Evolutionary conservation across 2,113 vertebrate species (phyloP).

Genomic region (Platycercus adscitus): DNA sequence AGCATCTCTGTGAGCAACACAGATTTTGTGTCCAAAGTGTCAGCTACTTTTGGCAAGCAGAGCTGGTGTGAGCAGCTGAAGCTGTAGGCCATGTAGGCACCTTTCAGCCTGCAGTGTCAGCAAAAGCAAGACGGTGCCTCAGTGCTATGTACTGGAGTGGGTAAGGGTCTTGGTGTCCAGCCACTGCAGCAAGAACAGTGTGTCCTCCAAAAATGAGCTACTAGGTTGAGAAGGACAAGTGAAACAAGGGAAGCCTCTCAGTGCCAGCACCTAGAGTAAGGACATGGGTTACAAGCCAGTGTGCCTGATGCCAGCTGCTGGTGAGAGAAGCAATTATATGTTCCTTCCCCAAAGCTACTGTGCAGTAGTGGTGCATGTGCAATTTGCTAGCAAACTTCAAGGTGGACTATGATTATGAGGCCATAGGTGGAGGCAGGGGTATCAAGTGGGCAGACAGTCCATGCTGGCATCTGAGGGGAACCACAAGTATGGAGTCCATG

Average conservation of each 20-base stretch:
- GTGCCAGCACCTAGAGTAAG: not conserved
- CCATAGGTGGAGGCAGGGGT: not conserved
- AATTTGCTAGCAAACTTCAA: not conserved
- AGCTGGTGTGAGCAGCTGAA: not conserved
- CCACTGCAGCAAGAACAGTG: not conserved
- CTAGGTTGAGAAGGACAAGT: not conserved
- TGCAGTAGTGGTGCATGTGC: accelerated
- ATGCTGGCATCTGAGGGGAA: not conserved
- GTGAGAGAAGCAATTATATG: accelerated
- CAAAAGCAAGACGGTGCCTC: not conserved
- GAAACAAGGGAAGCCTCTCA: not conserved
- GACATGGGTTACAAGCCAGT: not conserved
- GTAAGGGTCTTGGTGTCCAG: not conserved
- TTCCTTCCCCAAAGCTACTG: not conserved
- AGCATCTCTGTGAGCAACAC: not conserved
- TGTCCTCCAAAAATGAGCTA: not conserved
- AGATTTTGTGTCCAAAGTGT: not conserved
- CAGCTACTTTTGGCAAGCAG: not conserved
- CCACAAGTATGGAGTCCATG: not conserved
- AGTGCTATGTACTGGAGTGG: not conserved
- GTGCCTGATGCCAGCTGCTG: not conserved
- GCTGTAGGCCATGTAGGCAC: not conserved
- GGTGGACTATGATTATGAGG: accelerated
- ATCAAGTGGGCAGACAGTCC: not conserved
- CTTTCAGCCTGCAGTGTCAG: not conserved